phyloP scores from a whole-genome alignment of 35 echinoderm and acorn worm genomes.

The Holothuria glaberrima region DNA sequence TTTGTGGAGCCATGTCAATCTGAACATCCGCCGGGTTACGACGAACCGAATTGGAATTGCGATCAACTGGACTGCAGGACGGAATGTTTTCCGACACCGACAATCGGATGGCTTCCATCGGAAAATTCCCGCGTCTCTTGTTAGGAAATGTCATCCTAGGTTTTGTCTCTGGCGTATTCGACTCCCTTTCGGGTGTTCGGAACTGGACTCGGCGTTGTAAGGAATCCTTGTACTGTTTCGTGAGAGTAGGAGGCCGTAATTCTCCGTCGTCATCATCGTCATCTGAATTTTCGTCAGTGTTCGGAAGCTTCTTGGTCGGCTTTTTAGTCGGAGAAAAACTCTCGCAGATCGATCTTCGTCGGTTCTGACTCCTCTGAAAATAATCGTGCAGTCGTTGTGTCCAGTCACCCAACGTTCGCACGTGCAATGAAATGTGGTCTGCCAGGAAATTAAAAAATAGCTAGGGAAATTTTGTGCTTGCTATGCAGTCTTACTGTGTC shows the following conservation, averaged over 20 bases:
- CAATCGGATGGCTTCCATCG: no score
- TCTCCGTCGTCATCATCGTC: background rate
- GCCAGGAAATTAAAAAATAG: background rate
- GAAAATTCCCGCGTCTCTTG: no score
- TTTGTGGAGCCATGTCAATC: background rate
- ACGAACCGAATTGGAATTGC: no score
- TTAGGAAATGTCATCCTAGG: background rate
- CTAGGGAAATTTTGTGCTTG: no score
- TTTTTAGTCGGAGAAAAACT: constrained; percentile 36
- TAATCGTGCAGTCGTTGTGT: constrained; percentile 60
- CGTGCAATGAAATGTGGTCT: constrained; percentile 56
- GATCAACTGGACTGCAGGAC: background rate
- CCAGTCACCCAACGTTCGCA: constrained; percentile 73
- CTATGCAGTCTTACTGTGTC: no score
- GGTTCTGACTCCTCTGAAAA: constrained; percentile 50
- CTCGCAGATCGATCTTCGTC: constrained; percentile 37
- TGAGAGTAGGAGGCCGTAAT: background rate
- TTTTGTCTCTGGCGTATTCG: background rate
- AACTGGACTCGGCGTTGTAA: constrained; percentile 31
- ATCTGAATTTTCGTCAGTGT: background rate
- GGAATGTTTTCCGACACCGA: no score
- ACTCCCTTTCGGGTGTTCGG: background rate
- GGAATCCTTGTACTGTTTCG: background rate
- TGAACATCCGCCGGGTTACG: no score
- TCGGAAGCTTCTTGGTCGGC: background rate